These are phyloP conservation scores for Antrozous pallidus DNA, from an alignment of 2,797 vertebrate genomes.

Conservation along the genomic window DNA sequence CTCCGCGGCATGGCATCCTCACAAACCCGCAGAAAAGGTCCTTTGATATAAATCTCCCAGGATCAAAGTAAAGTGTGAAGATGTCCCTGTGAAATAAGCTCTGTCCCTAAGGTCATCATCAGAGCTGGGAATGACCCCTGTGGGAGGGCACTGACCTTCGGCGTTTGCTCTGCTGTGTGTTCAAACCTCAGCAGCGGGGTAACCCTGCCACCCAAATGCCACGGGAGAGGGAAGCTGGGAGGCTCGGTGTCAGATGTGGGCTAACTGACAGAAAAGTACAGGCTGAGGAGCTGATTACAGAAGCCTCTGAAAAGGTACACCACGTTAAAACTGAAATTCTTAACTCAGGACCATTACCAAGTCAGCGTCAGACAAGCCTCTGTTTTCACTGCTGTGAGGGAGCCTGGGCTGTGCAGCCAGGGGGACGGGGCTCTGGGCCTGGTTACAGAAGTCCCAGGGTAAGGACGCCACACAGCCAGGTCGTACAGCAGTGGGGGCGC, in stretches of 20 bases:
- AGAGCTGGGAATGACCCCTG: not conserved
- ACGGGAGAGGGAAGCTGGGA: not conserved
- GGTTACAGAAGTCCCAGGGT: too few relatives aligned
- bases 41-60: not conserved
- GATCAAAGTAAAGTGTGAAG: not conserved
- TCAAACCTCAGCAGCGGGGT: not conserved
- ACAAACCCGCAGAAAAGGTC: not conserved
- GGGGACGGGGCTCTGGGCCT: not conserved
- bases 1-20: not conserved
- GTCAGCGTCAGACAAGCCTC: not conserved
- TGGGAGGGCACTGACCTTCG: not conserved
- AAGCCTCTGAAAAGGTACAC: not conserved
- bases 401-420: not conserved
- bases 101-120: not conserved
- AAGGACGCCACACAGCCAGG: too few relatives aligned
- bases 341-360: not conserved
- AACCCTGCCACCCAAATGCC: not conserved
- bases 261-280: not conserved
- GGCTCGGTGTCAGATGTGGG: not conserved
- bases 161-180: not conserved
- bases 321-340: not conserved
- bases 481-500: not conserved
- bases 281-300: not conserved
- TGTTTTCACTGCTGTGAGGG: fast-evolving
- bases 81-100: conserved; percentile 1